Evolutionary conservation across 2,113 vertebrate genomes (phyloP), one percentile per base, ranked within the genome.

Genomic region (Oenanthe melanoleuca): DNA sequence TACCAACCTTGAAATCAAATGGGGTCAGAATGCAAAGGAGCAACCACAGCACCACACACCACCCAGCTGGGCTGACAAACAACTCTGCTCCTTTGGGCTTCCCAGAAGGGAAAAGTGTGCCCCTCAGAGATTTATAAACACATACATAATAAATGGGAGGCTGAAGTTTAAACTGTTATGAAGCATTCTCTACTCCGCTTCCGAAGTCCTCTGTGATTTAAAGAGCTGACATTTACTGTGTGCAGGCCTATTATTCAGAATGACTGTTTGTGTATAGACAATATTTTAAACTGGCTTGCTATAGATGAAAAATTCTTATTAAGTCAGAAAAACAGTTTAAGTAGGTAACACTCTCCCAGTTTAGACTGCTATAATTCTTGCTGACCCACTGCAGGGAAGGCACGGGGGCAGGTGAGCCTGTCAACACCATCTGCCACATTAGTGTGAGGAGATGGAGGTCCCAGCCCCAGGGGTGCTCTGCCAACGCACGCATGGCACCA

Each of bases 191-290:
- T 98, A 97, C 98, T 97, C 96, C 56, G 97, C 98, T 95, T 97
- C 98, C 49, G 97, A 97, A 98, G 97, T 98, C 98, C 97, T 95
- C 93, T 88, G 98, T 99, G 99, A 99, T 99, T 99, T 99, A 99
- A 99, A 98, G 98, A 98, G 98, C 98, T 99, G 99, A 99, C 99
- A 99, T 99, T 99, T 99, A 98, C 98, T 97, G 98, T 98, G 98
- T 97, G 98, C 98, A 98, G 98, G 97, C 98, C 99, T 99, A 99
- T 99, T 99, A 99, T 99, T 99, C 99, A 99, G 99, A 99, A 98
- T 99, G 98, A 99, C 99, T 99, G 98, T 99, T 98, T 99, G 98
- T 99, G 98, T 99, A 99, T 98, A 98, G 99, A 99, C 98, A 98
- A 96, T 98, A 98, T 99, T 99, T 99, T 99, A 99, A 98, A 98